Evolutionary conservation across 1,140 invertebrate species (phyloP).

Genomic region (Aphelenchoides avenae): DNA sequence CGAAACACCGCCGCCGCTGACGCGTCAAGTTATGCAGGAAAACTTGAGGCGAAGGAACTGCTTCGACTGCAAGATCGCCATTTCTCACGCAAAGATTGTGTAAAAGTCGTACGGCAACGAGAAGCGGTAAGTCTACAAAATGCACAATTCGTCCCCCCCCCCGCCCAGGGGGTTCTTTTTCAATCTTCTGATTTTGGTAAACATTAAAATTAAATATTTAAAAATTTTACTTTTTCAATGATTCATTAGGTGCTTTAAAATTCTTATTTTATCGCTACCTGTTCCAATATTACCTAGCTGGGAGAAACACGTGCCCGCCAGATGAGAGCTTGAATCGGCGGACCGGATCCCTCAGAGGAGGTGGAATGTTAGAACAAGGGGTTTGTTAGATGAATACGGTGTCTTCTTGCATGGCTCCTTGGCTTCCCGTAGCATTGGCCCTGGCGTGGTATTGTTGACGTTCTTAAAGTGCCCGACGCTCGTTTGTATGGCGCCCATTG

Average conservation of each 20-base stretch:
- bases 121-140: conserved; percentile 68
- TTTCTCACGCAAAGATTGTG: conserved; percentile 92
- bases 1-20: conserved; percentile 23
- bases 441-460: too few relatives aligned
- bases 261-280: neutral
- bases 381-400: too few relatives aligned
- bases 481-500: neutral
- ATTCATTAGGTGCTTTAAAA: neutral
- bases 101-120: conserved; percentile 99
- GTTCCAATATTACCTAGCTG: too few relatives aligned
- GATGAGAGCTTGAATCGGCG: too few relatives aligned
- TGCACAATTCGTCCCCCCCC: too few relatives aligned
- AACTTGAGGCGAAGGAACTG: conserved; percentile 43
- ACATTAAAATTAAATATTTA: neutral
- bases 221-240: too few relatives aligned
- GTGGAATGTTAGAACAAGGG: too few relatives aligned
- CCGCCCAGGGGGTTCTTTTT: neutral
- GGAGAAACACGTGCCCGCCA: too few relatives aligned
- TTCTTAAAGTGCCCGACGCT: neutral
- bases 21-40: conserved; percentile 43
- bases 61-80: conserved; percentile 68
- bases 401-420: too few relatives aligned
- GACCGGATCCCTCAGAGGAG: too few relatives aligned
- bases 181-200: neutral
- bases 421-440: too few relatives aligned